phyloP scores from a whole-genome alignment of 1,140 invertebrate species.

The Papilio xuthus region DNA sequence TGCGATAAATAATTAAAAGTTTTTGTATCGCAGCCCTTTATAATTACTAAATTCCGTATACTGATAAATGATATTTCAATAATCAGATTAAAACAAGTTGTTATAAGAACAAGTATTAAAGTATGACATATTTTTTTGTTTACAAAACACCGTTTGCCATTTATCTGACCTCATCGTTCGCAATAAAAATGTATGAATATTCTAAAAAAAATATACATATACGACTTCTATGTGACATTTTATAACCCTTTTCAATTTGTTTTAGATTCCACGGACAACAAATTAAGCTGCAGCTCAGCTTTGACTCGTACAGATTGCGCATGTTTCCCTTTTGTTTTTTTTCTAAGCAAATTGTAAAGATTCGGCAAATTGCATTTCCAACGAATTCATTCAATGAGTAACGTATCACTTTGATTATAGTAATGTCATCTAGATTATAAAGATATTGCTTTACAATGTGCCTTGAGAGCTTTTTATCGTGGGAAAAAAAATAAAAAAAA shows the following conservation, averaged over 20 bases:
- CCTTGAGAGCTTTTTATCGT: neutral
- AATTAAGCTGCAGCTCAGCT: neutral
- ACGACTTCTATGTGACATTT: too few species aligned
- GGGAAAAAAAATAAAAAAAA: neutral
- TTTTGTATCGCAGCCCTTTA: neutral
- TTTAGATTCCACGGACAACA: too few species aligned
- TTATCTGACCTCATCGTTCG: slow-evolving; percentile 7
- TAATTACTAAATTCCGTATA: neutral
- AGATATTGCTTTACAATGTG: neutral
- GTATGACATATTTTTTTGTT: neutral
- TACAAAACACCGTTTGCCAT: slow-evolving; percentile 5
- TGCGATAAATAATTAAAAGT: too few species aligned
- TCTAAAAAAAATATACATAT: neutral
- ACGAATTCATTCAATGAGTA: too few species aligned
- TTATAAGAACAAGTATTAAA: neutral
- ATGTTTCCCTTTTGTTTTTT: too few species aligned
- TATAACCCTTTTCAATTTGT: too few species aligned
- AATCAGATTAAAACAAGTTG: neutral
- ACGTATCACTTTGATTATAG: too few species aligned
- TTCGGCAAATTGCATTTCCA: too few species aligned
- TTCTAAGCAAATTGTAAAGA: too few species aligned
- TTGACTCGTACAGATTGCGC: neutral
- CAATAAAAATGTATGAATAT: slow-evolving; percentile 1
- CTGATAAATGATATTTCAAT: neutral
- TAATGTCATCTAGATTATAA: too few species aligned